phyloP scores from a whole-genome alignment of 1,140 invertebrate species.

The Cherax quadricarinatus region DNA sequence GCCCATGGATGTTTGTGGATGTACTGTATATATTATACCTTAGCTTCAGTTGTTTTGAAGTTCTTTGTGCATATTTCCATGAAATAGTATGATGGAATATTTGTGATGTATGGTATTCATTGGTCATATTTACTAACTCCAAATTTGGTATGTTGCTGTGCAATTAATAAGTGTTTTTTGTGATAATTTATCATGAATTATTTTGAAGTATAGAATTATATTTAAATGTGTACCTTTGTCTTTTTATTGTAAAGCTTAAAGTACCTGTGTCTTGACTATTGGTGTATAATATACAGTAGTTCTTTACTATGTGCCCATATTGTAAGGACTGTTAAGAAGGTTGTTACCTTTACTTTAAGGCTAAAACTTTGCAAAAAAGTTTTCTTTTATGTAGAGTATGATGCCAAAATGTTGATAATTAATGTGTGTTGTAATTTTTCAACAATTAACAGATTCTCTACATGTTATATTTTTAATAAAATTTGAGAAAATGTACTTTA shows the following conservation, averaged over 20 bases:
- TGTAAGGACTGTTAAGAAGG: too few relatives aligned
- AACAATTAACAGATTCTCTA: neutral
- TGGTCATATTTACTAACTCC: too few relatives aligned
- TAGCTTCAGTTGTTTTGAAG: too few relatives aligned
- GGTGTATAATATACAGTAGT: neutral
- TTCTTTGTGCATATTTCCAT: too few relatives aligned
- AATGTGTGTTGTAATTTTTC: neutral
- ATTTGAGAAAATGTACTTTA: neutral
- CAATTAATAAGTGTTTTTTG: too few relatives aligned
- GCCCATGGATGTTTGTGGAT: too few relatives aligned
- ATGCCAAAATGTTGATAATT: neutral
- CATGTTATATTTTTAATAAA: slow-evolving; percentile 1
- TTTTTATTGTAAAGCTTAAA: neutral
- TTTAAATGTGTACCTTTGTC: neutral
- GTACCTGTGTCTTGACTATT: neutral
- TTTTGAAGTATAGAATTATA: neutral
- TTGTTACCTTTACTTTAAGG: too few relatives aligned
- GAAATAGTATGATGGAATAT: too few relatives aligned
- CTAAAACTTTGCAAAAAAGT: neutral
- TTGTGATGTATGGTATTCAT: too few relatives aligned
- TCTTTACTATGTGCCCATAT: neutral
- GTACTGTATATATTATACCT: too few relatives aligned
- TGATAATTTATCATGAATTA: too few relatives aligned
- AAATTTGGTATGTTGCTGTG: too few relatives aligned
- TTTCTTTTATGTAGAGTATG: neutral